Base-by-base conservation (phyloP, 2,888 invertebrate species). In the Ametastegia equiseti region DNA sequence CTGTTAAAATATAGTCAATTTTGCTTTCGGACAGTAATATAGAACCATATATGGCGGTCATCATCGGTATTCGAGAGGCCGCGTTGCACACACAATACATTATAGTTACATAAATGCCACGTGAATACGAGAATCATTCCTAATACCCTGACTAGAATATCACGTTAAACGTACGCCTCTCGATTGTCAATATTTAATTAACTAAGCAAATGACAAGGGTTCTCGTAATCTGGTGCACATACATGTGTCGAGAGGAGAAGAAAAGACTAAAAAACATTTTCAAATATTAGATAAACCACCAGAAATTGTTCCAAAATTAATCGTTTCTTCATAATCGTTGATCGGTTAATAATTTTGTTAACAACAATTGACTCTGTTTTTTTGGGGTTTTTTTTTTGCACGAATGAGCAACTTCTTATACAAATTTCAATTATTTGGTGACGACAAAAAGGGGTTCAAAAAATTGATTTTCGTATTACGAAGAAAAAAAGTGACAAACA, bases 1-100 rank as follows among this genome's bases (percentile, higher is more conserved):
- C 69, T 69, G 15, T 69, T 45, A 5, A 2, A 67, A 67, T 30
- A 47, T 50, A 36, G 54, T 50, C 23, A 75, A 54, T 54, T 60
- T 45, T 75, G 75, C 50, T 36, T 75, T 75, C 60, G 42, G n/a
- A 60, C 60, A n/a, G n/a, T n/a, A n/a, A n/a, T n/a, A n/a, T 57
- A 60, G 60, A 27, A 42, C 78, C 78, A 42, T 78, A 78, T 78
- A 78, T 39, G 78, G 63, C 42, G 42, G 19, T 60, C 39, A 23
- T 47, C 42, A 33, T 60, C 4, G 45, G 42, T 30, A 27, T 78
- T 75, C 33, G 75, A 75, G n/a, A n/a, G 54, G 75, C 54, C 75
- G 75, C 57, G 23, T 1, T 60, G 57, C 78, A 42, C 13, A 39
- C 39, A 60, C 63, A 27, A 60, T 63, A 60, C 23, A 11, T 60